Percentiles rank a stretch among this genome's conserved stretches.
These are phyloP conservation scores for Perodicticus potto DNA, from an alignment of 2,797 vertebrate species.

Conservation along the genomic window DNA sequence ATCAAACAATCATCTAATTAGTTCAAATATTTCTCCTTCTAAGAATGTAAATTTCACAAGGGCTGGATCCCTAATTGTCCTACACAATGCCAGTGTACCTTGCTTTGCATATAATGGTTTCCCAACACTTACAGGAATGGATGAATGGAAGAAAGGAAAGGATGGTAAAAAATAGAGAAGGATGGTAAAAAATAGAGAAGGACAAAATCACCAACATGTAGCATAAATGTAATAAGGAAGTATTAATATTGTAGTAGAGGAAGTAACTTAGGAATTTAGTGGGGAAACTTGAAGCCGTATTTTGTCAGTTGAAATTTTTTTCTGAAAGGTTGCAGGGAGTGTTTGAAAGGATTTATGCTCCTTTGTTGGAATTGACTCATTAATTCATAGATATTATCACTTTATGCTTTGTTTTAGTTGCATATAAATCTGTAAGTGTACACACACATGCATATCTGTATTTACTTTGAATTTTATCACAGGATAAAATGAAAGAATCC, in stretches of 20 bases:
- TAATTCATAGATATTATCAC: not conserved
- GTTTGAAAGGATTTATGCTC: not conserved
- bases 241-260: not conserved
- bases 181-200: not conserved
- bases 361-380: not conserved
- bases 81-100: not conserved
- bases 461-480: not conserved
- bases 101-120: not conserved
- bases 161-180: not conserved
- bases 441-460: not conserved
- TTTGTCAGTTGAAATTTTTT: constrained; percentile 19
- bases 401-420: not conserved
- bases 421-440: not conserved
- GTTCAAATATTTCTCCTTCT: not conserved
- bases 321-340: not conserved
- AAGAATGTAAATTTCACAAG: not conserved
- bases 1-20: not conserved
- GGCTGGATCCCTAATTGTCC: not conserved
- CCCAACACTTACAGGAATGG: not conserved
- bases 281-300: not conserved
- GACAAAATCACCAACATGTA: not conserved
- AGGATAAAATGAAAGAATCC: not conserved
- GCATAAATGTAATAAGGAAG: not conserved
- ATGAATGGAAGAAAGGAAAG: not conserved
- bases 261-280: not conserved